Percentiles rank a stretch among this genome's conserved stretches.
Evolutionary conservation across 2,797 vertebrate species (phyloP).

Genomic region (Knipowitschia caucasica): DNA sequence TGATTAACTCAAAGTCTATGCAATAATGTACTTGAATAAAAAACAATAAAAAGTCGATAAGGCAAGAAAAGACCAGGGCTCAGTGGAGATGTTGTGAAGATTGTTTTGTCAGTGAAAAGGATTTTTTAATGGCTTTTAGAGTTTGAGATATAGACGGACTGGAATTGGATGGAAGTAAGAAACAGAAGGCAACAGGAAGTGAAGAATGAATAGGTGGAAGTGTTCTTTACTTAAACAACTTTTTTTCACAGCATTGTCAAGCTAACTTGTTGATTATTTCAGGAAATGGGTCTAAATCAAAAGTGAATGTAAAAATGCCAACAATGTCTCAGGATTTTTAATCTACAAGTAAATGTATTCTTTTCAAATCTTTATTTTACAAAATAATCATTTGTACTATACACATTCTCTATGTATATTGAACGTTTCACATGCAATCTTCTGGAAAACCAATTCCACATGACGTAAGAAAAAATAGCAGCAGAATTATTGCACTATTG

Average conservation of each 20-base stretch:
- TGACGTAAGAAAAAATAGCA: conserved; percentile 35
- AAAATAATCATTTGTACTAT: conserved; percentile 16
- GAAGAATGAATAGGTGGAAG: too few relatives aligned
- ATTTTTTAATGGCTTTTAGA: background rate
- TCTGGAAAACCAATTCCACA: conserved; percentile 33
- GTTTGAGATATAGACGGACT: too few relatives aligned
- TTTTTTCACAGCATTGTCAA: too few relatives aligned
- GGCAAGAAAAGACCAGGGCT: background rate
- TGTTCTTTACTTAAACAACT: too few relatives aligned
- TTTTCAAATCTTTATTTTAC: conserved; percentile 44
- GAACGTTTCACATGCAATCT: conserved; percentile 16
- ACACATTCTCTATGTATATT: conserved; percentile 13
- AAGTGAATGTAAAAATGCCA: conserved; percentile 47
- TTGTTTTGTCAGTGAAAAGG: background rate
- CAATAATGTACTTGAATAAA: background rate
- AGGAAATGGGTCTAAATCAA: too few relatives aligned
- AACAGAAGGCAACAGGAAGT: background rate
- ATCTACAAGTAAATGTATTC: conserved; percentile 39
- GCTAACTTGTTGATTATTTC: background rate
- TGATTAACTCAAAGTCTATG: background rate
- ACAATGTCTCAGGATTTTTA: too few relatives aligned
- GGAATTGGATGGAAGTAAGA: background rate
- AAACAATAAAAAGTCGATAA: background rate
- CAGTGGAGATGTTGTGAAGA: background rate
- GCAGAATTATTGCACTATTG: conserved; percentile 42